Percentiles rank a stretch among this genome's conserved stretches.
phyloP scores from a whole-genome alignment of 2,888 invertebrate species.

The Andricus quercusramuli region DNA sequence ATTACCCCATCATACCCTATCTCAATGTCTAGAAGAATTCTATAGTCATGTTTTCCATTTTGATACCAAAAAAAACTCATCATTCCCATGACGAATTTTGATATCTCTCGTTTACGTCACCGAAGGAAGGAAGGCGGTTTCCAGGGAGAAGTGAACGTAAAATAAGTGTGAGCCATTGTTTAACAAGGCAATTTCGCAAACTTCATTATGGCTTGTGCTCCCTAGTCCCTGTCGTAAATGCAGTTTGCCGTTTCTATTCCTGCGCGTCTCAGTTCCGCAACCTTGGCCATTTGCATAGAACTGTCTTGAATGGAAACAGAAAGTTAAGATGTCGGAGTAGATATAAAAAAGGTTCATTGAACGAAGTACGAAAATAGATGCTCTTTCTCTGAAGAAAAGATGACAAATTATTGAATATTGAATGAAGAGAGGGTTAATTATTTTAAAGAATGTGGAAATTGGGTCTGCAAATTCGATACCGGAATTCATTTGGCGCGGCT shows the following conservation, averaged over 20 bases:
- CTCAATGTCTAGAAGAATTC: neutral
- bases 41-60: neutral
- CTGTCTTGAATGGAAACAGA: slow-evolving; percentile 32
- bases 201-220: slow-evolving; percentile 33
- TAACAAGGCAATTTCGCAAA: slow-evolving; percentile 41
- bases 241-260: slow-evolving; percentile 39
- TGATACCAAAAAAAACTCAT: neutral
- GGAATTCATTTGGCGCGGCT: neutral
- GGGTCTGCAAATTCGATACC: neutral
- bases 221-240: slow-evolving; percentile 32
- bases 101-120: slow-evolving; percentile 27
- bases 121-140: neutral
- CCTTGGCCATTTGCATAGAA: slow-evolving; percentile 27
- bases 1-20: neutral
- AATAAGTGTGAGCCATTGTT: slow-evolving; percentile 34
- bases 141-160: slow-evolving; percentile 26
- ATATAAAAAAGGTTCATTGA: slow-evolving; percentile 33
- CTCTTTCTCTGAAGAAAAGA: neutral
- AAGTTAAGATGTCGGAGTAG: slow-evolving; percentile 34
- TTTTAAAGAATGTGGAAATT: neutral
- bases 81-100: slow-evolving; percentile 31
- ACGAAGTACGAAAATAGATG: neutral
- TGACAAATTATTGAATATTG: no score
- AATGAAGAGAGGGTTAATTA: neutral
- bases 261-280: slow-evolving; percentile 34